Base-by-base conservation (phyloP, 2,797 vertebrate genomes). In the Allobates femoralis region DNA sequence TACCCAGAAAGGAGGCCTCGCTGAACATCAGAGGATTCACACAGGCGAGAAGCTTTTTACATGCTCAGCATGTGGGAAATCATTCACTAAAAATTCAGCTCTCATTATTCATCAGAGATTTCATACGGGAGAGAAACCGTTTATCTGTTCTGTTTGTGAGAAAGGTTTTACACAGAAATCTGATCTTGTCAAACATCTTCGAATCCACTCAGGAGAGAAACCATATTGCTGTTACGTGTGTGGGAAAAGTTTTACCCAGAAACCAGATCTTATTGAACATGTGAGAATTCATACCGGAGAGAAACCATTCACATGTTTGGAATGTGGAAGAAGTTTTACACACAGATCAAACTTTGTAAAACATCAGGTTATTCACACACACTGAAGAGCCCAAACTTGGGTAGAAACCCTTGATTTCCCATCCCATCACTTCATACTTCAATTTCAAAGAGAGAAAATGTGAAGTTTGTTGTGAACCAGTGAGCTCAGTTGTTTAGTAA, bases 341-440 rank as follows among this genome's bases (percentile, higher is more conserved):
- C n/a, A 66, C 62, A 66, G 62, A 66, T 66, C 62, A 30, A 66
- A 69, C 66, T 69, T 69, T 69, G 66, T 69, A 34, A 69, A 69
- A 21, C 66, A 69, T 69, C 66, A 69, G 32, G 32, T 69, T 18
- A 7, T 69, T 37, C 66, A 69, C 66, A 7, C 32, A 28, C 60
- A 64, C 8, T 64, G 6, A 1, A 37, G 32, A 11, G 19, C 28
- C 12, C n/a, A 10, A n/a, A 2, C 5, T 26, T 7, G 23, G 23
- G 58, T 26, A 26, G 28, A 30, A 30, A 60, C 7, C 56, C 58
- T 28, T 64, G 12, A 28, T 67, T 18, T 67, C 64, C 28, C 64
- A 67, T 3, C 12, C 23, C 10, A 23, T 11, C 8, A 2, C 28
- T 12, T 23, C 23, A 3, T 26, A n/a, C 58, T 26, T 11, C 12